phyloP scores from a whole-genome alignment of 1,140 invertebrate species.

The Micrasema longulum region DNA sequence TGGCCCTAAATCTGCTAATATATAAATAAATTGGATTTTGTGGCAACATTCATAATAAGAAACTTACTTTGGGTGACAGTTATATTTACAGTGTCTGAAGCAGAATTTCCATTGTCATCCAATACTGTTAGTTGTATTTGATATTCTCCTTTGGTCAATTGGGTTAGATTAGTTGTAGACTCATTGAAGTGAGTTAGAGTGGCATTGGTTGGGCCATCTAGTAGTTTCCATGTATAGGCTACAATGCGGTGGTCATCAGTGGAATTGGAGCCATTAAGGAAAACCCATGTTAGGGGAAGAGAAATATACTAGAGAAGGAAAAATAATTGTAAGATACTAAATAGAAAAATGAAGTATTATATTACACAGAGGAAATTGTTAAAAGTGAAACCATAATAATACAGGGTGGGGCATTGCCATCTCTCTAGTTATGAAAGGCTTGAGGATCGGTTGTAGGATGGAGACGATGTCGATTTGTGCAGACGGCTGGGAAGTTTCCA shows the following conservation, averaged over 20 bases:
- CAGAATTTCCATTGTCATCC: constrained; percentile 86
- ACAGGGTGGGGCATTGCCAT: too few species aligned
- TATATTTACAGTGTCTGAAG: constrained; percentile 77
- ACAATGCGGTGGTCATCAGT: constrained; percentile 88
- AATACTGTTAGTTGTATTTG: constrained; percentile 85
- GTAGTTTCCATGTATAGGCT: constrained; percentile 85
- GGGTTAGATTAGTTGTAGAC: constrained; percentile 80
- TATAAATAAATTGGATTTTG: too few species aligned
- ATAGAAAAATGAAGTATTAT: neutral
- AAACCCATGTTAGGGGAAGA: constrained; percentile 82
- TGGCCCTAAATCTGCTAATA: neutral
- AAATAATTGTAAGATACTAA: neutral
- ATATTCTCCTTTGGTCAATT: constrained; percentile 87
- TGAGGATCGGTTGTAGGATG: too few species aligned
- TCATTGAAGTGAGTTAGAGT: constrained; percentile 68
- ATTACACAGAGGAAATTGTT: too few species aligned
- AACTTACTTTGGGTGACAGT: constrained; percentile 92
- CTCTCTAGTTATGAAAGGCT: too few species aligned
- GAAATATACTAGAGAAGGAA: constrained; percentile 76
- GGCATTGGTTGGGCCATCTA: constrained; percentile 74
- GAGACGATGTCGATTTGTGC: too few species aligned
- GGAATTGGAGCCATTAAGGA: constrained; percentile 84
- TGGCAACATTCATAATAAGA: too few species aligned
- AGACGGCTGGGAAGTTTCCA: too few species aligned
- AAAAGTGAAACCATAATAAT: too few species aligned